Percentiles rank a stretch among this genome's conserved stretches.
These are phyloP conservation scores for Ypsolopha scabrella DNA, from an alignment of 2,888 invertebrate species.

Conservation along the genomic window DNA sequence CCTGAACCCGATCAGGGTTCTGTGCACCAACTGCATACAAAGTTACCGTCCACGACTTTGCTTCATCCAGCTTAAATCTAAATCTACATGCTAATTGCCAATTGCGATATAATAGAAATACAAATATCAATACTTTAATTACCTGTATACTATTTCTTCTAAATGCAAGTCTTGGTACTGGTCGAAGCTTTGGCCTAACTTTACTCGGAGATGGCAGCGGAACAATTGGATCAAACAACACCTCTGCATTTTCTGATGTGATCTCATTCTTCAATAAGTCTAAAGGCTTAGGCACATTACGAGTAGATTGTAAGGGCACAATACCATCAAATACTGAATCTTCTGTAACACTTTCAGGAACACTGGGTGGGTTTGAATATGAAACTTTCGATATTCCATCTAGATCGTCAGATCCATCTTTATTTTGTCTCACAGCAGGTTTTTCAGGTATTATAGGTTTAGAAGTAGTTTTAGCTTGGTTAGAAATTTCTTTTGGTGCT, in stretches of 20 bases:
- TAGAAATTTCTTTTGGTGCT: too few species aligned
- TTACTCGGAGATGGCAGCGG: slow-evolving; percentile 72
- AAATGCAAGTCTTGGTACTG: slow-evolving; percentile 73
- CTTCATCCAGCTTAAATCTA: too few species aligned
- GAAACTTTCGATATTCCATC: slow-evolving; percentile 8
- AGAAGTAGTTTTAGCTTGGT: too few species aligned
- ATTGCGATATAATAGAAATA: too few species aligned
- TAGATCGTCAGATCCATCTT: neutral
- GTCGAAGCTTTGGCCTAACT: slow-evolving; percentile 75
- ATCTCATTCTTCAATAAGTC: slow-evolving; percentile 51
- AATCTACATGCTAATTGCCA: too few species aligned
- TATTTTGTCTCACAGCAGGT: neutral
- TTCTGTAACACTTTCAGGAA: slow-evolving; percentile 37
- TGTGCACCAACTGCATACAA: too few species aligned
- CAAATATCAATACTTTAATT: slow-evolving; percentile 8
- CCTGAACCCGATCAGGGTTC: too few species aligned
- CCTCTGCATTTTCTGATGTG: slow-evolving; percentile 57
- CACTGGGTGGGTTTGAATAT: slow-evolving; percentile 38
- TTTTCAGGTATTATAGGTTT: too few species aligned
- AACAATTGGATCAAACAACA: slow-evolving; percentile 59
- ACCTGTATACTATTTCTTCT: slow-evolving; percentile 76
- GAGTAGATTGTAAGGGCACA: slow-evolving; percentile 36
- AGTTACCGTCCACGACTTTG: too few species aligned
- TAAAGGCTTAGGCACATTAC: slow-evolving; percentile 36
- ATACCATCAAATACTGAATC: slow-evolving; percentile 53